Percentiles rank a stretch among this genome's conserved stretches.
These are phyloP conservation scores for Arion vulgaris DNA, from an alignment of 1,140 invertebrate genomes.

Conservation along the genomic window DNA sequence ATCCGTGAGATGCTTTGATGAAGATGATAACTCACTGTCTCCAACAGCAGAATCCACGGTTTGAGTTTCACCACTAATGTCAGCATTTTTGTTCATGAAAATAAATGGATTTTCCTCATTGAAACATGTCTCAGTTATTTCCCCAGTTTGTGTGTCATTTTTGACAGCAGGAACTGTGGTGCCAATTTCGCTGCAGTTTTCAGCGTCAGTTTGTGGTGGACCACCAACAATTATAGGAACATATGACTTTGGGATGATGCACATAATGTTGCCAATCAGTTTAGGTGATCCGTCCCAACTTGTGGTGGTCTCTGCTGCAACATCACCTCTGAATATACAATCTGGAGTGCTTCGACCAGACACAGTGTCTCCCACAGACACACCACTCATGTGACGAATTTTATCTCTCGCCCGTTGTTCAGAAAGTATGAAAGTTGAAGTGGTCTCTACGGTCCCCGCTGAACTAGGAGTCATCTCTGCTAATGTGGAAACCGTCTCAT, in stretches of 20 bases:
- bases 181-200: background rate
- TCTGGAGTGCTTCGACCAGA: slow-evolving; percentile 35
- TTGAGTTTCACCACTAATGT: too few relatives aligned
- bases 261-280: slow-evolving; percentile 31
- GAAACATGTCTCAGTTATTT: background rate
- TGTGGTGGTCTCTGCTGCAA: background rate
- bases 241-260: slow-evolving; percentile 26
- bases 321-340: background rate
- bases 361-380: background rate
- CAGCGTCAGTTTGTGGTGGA: background rate
- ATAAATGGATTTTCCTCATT: background rate
- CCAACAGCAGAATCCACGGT: background rate
- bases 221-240: background rate
- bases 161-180: background rate
- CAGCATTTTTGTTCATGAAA: background rate
- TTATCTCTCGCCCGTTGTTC: slow-evolving; percentile 3
- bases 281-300: slow-evolving; percentile 24
- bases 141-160: background rate
- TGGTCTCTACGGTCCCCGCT: background rate
- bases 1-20: background rate
- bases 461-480: background rate
- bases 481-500: background rate
- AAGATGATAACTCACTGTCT: background rate
- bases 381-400: slow-evolving; percentile 26
- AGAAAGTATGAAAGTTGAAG: background rate